Base-by-base conservation (phyloP, 2,797 vertebrate genomes). In the Dendrocincla fuliginosa region DNA sequence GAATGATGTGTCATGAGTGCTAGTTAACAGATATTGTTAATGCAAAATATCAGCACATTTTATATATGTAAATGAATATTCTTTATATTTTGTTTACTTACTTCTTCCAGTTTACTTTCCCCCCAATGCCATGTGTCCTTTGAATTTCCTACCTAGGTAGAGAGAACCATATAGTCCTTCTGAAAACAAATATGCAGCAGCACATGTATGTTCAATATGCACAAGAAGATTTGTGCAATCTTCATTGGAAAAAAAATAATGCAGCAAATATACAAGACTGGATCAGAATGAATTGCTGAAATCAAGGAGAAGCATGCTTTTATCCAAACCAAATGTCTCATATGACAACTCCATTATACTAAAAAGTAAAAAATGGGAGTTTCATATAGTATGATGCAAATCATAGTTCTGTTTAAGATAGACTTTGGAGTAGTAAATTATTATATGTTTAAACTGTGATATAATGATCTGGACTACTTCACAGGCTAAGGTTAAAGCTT, bases 211-310 rank as follows among this genome's bases (percentile, higher is more conserved):
- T 42, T 46, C 61, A n/a, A 46, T 13, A 92, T 24, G 27, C 8
- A 6, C 22, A 49, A 55, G 28, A 60, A 73, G 81, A 84, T 89
- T 50, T 84, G 56, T 88, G n/a, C 23, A 64, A 7, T 74, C 50
- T 82, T 73, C 41, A 19, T 1, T 12, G 15, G 41, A 85, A 30
- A 49, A 47, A 94, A 89, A 65, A 68, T 28, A 78, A n/a, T 41
- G 33, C 39, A 56, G 44, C 28, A 91, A 50, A 76, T 56, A 33
- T 57, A 81, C 19, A 41, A 80, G 24, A n/a, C 22, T 46, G 30
- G 25, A 53, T 78, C 16, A 92, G 37, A 95, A 89, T 56, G 44
- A 91, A 78, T 47, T 63, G 63, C 71, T 92, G 60, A 87, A 94
- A 86, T 86, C 41, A 93, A 78, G 41, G 27, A 22, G 39, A 83